phyloP scores from a whole-genome alignment of 2,888 invertebrate species.

The Calameuta idolon region DNA sequence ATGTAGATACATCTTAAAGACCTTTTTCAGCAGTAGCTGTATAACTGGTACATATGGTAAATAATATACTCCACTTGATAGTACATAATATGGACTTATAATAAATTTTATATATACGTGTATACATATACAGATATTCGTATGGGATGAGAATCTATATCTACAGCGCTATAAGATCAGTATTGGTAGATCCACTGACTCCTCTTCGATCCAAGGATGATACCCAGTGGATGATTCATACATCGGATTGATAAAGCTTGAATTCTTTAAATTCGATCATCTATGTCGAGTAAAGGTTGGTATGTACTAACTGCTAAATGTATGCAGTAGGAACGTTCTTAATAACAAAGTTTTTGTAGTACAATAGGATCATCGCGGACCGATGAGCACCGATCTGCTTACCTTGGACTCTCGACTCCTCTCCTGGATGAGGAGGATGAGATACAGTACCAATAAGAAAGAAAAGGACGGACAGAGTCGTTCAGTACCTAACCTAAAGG shows the following conservation, averaged over 20 bases:
- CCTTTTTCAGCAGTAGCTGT: not conserved
- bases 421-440: slow-evolving; percentile 19
- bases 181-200: not conserved
- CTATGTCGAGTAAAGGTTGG: slow-evolving; percentile 1
- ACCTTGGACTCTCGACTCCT: slow-evolving; percentile 31
- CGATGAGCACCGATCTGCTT: slow-evolving; percentile 56
- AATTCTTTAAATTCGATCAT: not conserved
- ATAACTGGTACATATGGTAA: not conserved
- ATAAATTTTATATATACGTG: too few species aligned
- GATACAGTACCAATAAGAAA: slow-evolving; percentile 21
- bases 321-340: not conserved
- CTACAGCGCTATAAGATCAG: too few species aligned
- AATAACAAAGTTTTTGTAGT: slow-evolving; percentile 37
- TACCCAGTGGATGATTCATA: not conserved
- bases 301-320: not conserved
- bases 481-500: not conserved
- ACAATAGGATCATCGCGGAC: slow-evolving; percentile 54
- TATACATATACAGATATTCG: too few species aligned
- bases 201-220: not conserved
- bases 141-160: too few species aligned
- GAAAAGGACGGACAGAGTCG: slow-evolving; percentile 21
- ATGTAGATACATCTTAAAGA: not conserved
- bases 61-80: not conserved
- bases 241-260: not conserved
- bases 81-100: not conserved